Evolutionary conservation across 1,140 invertebrate genomes (phyloP).

Genomic region (Sinella curviseta): DNA sequence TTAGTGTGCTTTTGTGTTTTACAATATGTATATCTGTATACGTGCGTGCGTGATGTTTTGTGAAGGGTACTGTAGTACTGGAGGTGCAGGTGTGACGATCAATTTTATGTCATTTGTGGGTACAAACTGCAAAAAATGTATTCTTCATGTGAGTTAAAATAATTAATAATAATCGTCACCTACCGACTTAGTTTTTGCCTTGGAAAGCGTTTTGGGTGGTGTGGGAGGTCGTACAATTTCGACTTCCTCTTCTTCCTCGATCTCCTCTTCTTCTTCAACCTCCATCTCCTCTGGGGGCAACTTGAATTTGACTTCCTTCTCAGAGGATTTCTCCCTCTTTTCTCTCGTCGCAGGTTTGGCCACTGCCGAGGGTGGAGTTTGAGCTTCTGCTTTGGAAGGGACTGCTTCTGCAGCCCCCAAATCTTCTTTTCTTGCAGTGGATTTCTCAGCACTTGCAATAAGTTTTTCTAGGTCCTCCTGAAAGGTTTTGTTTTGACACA

Average conservation of each 20-base stretch:
- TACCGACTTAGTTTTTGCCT: slow-evolving; percentile 4
- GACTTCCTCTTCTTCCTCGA: slow-evolving; percentile 41
- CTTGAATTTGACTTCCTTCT: slow-evolving; percentile 43
- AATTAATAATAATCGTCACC: too few relatives aligned
- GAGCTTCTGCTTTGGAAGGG: not conserved
- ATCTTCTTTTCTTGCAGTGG: not conserved
- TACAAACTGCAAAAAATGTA: too few relatives aligned
- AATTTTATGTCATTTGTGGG: too few relatives aligned
- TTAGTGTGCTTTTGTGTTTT: too few relatives aligned
- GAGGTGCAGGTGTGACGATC: too few relatives aligned
- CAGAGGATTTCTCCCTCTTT: slow-evolving; percentile 35
- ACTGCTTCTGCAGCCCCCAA: not conserved
- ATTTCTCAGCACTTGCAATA: not conserved
- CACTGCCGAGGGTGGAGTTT: too few relatives aligned
- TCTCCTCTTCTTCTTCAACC: slow-evolving; percentile 32
- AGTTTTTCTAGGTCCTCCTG: slow-evolving; percentile 14
- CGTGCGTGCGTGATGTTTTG: too few relatives aligned
- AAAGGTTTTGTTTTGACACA: too few relatives aligned
- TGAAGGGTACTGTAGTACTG: too few relatives aligned
- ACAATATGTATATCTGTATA: too few relatives aligned
- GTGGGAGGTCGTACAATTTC: slow-evolving; percentile 37
- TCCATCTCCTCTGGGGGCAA: slow-evolving; percentile 38
- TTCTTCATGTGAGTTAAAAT: too few relatives aligned
- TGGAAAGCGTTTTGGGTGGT: slow-evolving; percentile 30
- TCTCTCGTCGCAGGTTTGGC: slow-evolving; percentile 29